Conservation (phyloP, 2,888 invertebrate species). For the Papilio protenor region DNA sequence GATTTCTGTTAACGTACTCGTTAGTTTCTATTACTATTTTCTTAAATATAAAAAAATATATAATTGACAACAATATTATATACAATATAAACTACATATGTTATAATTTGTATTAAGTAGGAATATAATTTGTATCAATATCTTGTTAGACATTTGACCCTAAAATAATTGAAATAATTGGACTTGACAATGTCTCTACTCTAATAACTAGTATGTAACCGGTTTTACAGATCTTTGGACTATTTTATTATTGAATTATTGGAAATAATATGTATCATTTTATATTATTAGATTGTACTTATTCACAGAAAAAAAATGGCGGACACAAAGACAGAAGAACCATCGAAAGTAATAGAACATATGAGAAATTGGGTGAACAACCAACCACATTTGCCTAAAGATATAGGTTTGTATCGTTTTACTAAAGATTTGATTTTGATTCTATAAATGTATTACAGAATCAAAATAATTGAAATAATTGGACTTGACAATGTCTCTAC, state of each 20-base stretch:
- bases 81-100: neutral
- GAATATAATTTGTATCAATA: neutral
- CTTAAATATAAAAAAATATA: too few relatives aligned
- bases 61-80: neutral
- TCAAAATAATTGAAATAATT: neutral
- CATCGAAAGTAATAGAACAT: conserved; percentile 66
- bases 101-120: neutral
- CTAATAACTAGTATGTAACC: neutral
- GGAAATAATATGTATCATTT: neutral
- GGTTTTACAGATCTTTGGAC: neutral
- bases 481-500: too few relatives aligned
- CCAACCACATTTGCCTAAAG: conserved; percentile 86
- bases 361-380: conserved; percentile 83
- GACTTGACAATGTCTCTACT: too few relatives aligned
- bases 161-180: neutral
- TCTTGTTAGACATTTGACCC: neutral
- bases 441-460: too few relatives aligned
- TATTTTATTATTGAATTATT: neutral
- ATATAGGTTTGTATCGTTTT: conserved; percentile 79
- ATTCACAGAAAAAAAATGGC: conserved; percentile 43
- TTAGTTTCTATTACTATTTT: too few relatives aligned
- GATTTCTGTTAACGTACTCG: too few relatives aligned
- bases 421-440: too few relatives aligned
- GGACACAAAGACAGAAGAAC: conserved; percentile 54
- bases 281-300: neutral